Evolutionary conservation across 2,888 invertebrate species (phyloP).

Genomic region (Pterobdella sp.): DNA sequence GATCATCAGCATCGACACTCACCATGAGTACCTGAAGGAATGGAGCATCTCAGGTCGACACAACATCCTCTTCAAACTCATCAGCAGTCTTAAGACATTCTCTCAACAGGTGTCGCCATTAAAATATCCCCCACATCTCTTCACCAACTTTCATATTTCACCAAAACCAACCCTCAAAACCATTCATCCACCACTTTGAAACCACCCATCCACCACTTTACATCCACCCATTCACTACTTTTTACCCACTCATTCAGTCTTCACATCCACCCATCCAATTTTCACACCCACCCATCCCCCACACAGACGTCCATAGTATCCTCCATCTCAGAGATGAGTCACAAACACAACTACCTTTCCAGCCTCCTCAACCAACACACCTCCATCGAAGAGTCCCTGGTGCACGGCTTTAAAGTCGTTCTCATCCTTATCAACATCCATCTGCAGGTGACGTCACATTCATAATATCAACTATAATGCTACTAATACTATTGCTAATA

Average conservation of each 20-base stretch:
- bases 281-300: background rate
- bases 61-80: conserved; percentile 23
- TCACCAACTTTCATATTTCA: background rate
- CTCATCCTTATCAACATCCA: conserved; percentile 3
- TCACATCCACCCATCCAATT: background rate
- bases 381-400: conserved; percentile 18
- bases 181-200: background rate
- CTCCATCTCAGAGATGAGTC: background rate
- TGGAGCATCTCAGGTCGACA: conserved; percentile 13
- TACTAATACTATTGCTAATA: background rate
- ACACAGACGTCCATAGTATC: background rate
- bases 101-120: conserved; percentile 19
- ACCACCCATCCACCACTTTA: background rate
- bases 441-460: background rate
- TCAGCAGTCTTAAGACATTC: conserved; percentile 19
- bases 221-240: background rate
- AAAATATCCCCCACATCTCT: background rate
- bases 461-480: background rate
- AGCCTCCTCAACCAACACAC: conserved; percentile 21
- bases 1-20: conserved; percentile 11
- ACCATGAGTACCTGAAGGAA: conserved; percentile 20
- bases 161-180: background rate
- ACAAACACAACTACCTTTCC: conserved; percentile 13
- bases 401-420: conserved; percentile 21
- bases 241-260: background rate